Percentiles rank a stretch among this genome's conserved stretches.
phyloP scores from a whole-genome alignment of 2,113 vertebrate species.

The Colistium nudipinnis region DNA sequence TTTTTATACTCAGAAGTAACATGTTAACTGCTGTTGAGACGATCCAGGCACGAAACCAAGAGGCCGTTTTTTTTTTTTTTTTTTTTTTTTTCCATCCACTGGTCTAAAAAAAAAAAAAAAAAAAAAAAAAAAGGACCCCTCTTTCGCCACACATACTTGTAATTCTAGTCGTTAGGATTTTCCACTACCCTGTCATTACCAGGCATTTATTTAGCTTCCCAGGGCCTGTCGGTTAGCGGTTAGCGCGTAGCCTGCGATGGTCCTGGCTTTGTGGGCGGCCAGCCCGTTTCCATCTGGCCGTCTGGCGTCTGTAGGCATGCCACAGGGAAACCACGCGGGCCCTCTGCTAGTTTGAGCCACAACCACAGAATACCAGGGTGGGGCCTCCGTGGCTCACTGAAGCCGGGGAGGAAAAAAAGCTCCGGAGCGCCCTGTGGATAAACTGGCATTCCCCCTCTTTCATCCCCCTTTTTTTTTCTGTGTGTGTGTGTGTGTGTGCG shows the following conservation, averaged over 20 bases:
- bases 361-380: conserved; percentile 75
- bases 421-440: conserved; percentile 22
- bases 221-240: conserved; percentile 63
- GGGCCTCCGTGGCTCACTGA: conserved; percentile 53
- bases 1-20: no score
- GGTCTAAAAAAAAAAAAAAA: conserved; percentile 6
- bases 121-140: not conserved
- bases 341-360: conserved; percentile 48
- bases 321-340: conserved; percentile 71
- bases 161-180: conserved; percentile 58
- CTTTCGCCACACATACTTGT: conserved; percentile 58
- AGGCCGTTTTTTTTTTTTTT: conserved; percentile 33
- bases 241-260: conserved; percentile 61
- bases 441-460: conserved; percentile 13
- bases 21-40: no score
- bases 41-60: no score
- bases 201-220: conserved; percentile 72
- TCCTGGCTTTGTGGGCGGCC: conserved; percentile 64
- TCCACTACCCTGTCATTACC: conserved; percentile 70
- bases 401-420: conserved; percentile 15
- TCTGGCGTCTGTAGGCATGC: conserved; percentile 75
- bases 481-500: no score
- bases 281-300: conserved; percentile 74
- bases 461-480: not conserved
- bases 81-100: conserved; percentile 12